phyloP scores from a whole-genome alignment of 2,113 vertebrate genomes.

The Odocoileus virginianus region DNA sequence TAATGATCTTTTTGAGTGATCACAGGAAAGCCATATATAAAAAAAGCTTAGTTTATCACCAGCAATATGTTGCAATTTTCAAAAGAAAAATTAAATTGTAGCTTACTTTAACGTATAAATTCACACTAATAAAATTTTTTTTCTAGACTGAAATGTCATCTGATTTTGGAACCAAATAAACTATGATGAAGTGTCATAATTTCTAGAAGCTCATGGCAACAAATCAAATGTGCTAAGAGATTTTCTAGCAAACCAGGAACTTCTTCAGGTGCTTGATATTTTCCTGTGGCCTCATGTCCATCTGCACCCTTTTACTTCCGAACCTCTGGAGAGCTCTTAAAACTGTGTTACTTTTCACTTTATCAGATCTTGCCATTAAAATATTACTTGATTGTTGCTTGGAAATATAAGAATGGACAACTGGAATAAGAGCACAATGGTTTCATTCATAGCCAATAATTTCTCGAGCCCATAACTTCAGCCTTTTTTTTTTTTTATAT shows the following conservation, averaged over 20 bases:
- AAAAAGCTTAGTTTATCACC: not conserved
- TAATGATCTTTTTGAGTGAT: not conserved
- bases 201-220: not conserved
- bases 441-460: not conserved
- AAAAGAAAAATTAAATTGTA: not conserved
- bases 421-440: not conserved
- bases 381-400: not conserved
- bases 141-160: not conserved
- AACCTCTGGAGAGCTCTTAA: not conserved
- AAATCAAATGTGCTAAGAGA: not conserved
- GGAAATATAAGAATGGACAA: not conserved
- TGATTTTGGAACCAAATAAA: not conserved
- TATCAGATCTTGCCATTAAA: not conserved
- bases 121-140: not conserved
- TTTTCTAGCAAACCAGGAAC: no score
- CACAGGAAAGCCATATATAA: not conserved
- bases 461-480: not conserved
- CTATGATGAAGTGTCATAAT: not conserved
- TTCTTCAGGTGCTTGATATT: not conserved
- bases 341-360: not conserved
- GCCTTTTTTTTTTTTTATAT: not conserved
- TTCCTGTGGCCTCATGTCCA: not conserved
- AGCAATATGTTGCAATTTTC: not conserved
- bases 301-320: not conserved
- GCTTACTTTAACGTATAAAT: not conserved